Conservation (phyloP, 2,113 vertebrate species). For the Anolis carolinensis region DNA sequence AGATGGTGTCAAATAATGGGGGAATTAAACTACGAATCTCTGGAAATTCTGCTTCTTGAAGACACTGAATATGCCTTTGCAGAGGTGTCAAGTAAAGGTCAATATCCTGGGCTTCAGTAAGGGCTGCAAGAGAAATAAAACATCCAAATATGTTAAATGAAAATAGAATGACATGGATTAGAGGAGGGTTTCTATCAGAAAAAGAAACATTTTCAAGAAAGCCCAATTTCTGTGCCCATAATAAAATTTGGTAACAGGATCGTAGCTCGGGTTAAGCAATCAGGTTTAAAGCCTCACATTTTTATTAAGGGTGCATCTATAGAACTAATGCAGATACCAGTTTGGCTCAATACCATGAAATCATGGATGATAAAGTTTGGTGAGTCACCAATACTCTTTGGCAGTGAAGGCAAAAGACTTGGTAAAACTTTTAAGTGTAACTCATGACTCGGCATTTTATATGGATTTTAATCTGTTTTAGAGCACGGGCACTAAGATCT, state of each 20-base stretch:
- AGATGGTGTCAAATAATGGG: constrained; percentile 80
- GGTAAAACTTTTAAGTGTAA: too few species aligned
- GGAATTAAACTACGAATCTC: constrained; percentile 59
- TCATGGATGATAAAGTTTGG: too few species aligned
- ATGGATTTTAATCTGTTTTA: too few species aligned
- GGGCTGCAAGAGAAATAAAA: constrained; percentile 65
- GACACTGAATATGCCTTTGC: constrained; percentile 63
- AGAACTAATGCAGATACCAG: too few species aligned
- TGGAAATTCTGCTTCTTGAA: constrained; percentile 76
- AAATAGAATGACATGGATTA: fast-evolving
- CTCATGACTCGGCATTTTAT: too few species aligned
- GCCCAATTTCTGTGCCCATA: not conserved
- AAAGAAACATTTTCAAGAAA: not conserved
- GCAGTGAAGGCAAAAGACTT: too few species aligned
- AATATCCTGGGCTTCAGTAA: constrained; percentile 77
- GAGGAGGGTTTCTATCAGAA: not conserved
- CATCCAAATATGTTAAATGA: not conserved
- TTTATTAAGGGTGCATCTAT: too few species aligned
- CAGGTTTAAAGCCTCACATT: too few species aligned
- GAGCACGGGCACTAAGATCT: too few species aligned
- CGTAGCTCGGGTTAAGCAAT: not conserved
- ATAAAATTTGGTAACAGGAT: not conserved
- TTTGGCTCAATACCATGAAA: too few species aligned
- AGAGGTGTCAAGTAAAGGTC: constrained; percentile 79
- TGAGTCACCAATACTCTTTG: too few species aligned